Evolutionary conservation across 2,888 invertebrate genomes (phyloP), one percentile per base, ranked within the genome.

Genomic region (Cybosia mesomella): DNA sequence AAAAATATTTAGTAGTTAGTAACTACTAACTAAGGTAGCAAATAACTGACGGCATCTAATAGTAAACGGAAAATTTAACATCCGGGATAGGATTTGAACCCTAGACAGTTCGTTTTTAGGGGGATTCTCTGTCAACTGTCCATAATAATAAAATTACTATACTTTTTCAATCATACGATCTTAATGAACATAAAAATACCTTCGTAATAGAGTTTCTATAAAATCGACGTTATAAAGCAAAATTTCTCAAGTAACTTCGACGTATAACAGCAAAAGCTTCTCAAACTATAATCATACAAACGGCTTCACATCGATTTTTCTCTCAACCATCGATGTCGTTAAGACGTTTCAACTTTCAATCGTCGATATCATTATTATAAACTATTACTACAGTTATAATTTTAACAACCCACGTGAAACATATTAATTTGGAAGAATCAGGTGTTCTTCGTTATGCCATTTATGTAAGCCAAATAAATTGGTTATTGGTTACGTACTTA

Each of bases 1-100:
- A 60, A n/a, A 57, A 76, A 74, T 74, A 74, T 78, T 75, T 70
- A 66, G n/a, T n/a, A n/a, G n/a, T n/a, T 68, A 24, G 32, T 57
- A 2, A 49, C n/a, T 49, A 43, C 18, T 18, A 7, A n/a, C 49
- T 49, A n/a, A 0, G 49, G n/a, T n/a, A n/a, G 49, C n/a, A 55
- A 71, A 73, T 54, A 71, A 66, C 58, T 53, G 61, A 24, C 54
- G 9, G 9, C 9, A 7, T 18, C 18, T 2, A 18, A 7, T 43
- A 7, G 18, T 5, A 28, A 28, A 5, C n/a, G n/a, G n/a, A n/a
- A n/a, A n/a, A n/a, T n/a, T n/a, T n/a, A n/a, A n/a, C n/a, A n/a
- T n/a, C n/a, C n/a, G n/a, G n/a, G n/a, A n/a, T n/a, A n/a, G n/a
- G n/a, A n/a, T n/a, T n/a, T n/a, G n/a, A n/a, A n/a, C n/a, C n/a